Evolutionary conservation across 2,113 vertebrate species (phyloP).

Genomic region (Acrocephalus arundinaceus): DNA sequence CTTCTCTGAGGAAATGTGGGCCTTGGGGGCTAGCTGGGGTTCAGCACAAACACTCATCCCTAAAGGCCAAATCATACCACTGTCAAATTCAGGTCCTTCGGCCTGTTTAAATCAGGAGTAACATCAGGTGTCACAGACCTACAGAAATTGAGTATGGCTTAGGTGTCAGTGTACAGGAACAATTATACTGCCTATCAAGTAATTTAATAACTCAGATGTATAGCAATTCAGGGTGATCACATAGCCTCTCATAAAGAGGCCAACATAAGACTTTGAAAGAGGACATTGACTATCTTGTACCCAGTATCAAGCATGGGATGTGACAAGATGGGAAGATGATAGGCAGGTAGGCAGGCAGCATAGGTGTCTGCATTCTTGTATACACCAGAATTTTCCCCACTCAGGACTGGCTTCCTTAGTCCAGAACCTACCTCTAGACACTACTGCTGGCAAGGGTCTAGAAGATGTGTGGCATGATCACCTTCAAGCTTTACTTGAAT

Average conservation of each 20-base stretch:
- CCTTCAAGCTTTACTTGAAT: background rate
- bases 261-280: background rate
- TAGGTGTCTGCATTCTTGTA: background rate
- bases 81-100: background rate
- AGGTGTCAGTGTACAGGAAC: background rate
- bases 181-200: background rate
- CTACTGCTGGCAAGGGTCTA: accelerated
- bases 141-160: background rate
- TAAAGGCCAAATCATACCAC: background rate
- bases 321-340: background rate
- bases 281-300: background rate
- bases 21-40: background rate
- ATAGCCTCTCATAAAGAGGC: background rate
- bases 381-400: background rate
- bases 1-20: background rate
- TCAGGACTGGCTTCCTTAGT: background rate
- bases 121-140: background rate
- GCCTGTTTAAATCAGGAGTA: background rate
- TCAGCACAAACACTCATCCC: background rate
- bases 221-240: background rate
- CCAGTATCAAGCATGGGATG: too few species aligned
- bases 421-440: background rate
- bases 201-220: background rate
- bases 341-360: background rate
- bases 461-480: background rate